Percentiles rank a stretch among this genome's conserved stretches.
Conservation (phyloP, 2,113 vertebrate genomes). For the Dendropsophus ebraccatus region DNA sequence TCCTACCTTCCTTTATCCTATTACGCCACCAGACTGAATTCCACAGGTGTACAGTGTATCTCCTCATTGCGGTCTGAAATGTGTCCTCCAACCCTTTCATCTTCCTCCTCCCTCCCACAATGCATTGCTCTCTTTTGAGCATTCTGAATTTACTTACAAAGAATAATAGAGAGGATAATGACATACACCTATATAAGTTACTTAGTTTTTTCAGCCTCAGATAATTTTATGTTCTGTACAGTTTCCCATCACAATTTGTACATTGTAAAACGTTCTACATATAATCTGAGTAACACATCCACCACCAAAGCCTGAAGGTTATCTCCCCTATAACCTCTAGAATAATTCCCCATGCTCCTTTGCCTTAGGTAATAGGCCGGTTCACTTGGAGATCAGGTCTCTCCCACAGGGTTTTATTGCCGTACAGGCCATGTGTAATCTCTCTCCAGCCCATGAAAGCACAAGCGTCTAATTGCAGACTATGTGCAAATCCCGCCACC, state of each 20-base stretch:
- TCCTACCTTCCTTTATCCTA: too few relatives aligned
- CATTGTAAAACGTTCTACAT: not conserved
- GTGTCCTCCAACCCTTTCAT: too few relatives aligned
- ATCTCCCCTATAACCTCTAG: not conserved
- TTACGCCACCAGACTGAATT: too few relatives aligned
- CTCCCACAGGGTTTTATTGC: slow-evolving; percentile 41
- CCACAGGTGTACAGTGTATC: too few relatives aligned
- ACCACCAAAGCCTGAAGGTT: not conserved
- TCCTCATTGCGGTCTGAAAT: too few relatives aligned
- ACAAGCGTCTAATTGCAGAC: slow-evolving; percentile 22
- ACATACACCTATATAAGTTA: too few relatives aligned
- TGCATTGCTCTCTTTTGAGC: too few relatives aligned
- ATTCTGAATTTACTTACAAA: too few relatives aligned
- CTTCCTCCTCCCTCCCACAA: too few relatives aligned
- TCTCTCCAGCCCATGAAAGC: slow-evolving; percentile 38
- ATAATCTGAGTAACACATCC: not conserved
- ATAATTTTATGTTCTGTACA: not conserved
- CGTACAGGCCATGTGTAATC: slow-evolving; percentile 27
- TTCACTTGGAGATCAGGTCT: slow-evolving; percentile 34
- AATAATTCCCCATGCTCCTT: not conserved
- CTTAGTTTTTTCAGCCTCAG: too few relatives aligned
- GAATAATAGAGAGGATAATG: too few relatives aligned
- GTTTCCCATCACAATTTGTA: not conserved
- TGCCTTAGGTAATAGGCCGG: slow-evolving; percentile 1
- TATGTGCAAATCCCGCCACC: slow-evolving; percentile 45